phyloP scores from a whole-genome alignment of 2,888 invertebrate species.

The Heliconius cydno region DNA sequence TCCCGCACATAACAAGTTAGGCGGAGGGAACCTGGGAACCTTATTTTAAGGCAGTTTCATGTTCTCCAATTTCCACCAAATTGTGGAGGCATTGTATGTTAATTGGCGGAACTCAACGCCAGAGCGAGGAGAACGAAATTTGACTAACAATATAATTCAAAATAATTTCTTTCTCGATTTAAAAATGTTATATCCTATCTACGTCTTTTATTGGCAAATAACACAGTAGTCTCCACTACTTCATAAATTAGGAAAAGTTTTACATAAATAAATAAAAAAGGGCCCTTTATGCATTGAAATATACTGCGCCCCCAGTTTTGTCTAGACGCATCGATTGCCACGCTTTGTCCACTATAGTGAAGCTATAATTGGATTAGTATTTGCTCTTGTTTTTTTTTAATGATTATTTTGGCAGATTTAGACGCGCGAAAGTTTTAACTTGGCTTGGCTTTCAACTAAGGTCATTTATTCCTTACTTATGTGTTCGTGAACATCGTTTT shows the following conservation, averaged over 20 bases:
- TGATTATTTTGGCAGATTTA: background rate
- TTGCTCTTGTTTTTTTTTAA: slow-evolving; percentile 32
- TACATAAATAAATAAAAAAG: slow-evolving; percentile 17
- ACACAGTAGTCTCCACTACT: background rate
- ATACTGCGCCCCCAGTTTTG: slow-evolving; percentile 60
- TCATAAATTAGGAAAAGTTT: background rate
- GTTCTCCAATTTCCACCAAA: no score
- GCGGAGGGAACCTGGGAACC: no score
- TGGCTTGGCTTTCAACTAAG: background rate
- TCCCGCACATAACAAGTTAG: no score
- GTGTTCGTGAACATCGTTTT: background rate
- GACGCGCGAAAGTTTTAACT: background rate
- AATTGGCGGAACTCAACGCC: no score
- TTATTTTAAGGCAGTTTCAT: no score
- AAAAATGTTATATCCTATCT: background rate
- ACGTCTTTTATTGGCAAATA: background rate
- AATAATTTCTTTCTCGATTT: background rate
- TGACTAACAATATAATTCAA: no score
- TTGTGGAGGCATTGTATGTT: no score
- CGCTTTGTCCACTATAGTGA: slow-evolving; percentile 39
- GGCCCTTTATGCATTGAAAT: slow-evolving; percentile 51
- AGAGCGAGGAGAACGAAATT: no score
- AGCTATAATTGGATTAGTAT: slow-evolving; percentile 44
- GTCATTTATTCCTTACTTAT: background rate
- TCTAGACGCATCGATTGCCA: slow-evolving; percentile 80